Evolutionary conservation across 2,113 vertebrate species (phyloP).

Genomic region (Hystrix cristata): DNA sequence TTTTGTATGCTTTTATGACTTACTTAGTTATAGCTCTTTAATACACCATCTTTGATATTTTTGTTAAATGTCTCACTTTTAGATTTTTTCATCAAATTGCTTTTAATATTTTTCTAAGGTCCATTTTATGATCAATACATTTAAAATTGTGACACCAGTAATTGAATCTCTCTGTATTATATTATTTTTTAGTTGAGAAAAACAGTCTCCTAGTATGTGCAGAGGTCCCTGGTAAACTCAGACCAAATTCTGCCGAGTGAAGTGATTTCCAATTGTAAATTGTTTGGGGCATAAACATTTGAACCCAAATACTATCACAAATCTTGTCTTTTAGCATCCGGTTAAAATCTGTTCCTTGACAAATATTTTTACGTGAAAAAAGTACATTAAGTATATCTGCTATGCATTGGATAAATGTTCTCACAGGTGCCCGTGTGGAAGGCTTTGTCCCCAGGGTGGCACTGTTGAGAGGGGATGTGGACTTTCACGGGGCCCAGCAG

Average conservation of each 20-base stretch:
- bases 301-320: not conserved
- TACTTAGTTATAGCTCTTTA: not conserved
- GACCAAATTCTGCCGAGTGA: not conserved
- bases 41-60: not conserved
- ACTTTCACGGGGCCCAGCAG: not conserved
- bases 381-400: not conserved
- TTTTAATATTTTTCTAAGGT: not conserved
- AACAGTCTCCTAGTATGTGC: not conserved
- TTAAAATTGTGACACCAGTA: not conserved
- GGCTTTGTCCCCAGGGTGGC: not conserved
- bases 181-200: constrained; percentile 4
- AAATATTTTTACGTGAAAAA: not conserved
- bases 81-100: not conserved
- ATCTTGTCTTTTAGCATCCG: not conserved
- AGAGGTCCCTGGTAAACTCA: not conserved
- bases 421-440: no score
- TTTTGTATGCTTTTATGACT: not conserved
- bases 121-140: not conserved
- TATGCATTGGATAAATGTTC: not conserved
- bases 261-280: not conserved
- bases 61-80: constrained; percentile 7
- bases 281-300: constrained; percentile 4
- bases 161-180: not conserved
- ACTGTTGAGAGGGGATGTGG: not conserved
- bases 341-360: not conserved